Evolutionary conservation across 2,113 vertebrate species (phyloP).

Genomic region (Xiphophorus couchianus): DNA sequence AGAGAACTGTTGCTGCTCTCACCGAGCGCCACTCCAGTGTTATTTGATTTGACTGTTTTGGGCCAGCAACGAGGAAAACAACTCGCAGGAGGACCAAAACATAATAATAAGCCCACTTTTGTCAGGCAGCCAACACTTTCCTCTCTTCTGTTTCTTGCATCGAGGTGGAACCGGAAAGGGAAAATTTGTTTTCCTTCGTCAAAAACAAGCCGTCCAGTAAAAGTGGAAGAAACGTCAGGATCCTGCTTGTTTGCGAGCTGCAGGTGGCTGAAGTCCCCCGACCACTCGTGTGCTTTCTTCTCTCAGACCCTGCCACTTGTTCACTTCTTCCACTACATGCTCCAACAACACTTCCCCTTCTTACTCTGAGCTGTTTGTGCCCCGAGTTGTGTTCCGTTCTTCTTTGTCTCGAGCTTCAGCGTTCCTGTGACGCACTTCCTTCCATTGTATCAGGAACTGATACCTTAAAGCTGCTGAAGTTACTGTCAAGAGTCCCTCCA

Average conservation of each 20-base stretch:
- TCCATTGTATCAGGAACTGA: conserved; percentile 81
- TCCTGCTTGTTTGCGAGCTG: conserved; percentile 57
- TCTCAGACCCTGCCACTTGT: conserved; percentile 65
- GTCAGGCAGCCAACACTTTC: conserved; percentile 62
- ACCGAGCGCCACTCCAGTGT: conserved; percentile 39
- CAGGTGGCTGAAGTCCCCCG: conserved; percentile 72
- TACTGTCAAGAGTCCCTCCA: conserved; percentile 50
- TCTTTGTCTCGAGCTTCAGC: conserved; percentile 69
- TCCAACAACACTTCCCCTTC: conserved; percentile 66
- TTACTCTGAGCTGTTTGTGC: conserved; percentile 59
- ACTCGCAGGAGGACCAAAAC: conserved; percentile 40
- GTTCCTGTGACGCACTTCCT: conserved; percentile 81
- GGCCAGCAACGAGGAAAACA: conserved; percentile 50
- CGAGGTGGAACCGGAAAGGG: neutral
- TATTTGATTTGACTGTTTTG: conserved; percentile 52
- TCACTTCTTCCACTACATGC: conserved; percentile 76
- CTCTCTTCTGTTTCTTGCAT: conserved; percentile 45
- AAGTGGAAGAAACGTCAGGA: conserved; percentile 49
- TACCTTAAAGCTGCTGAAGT: conserved; percentile 56
- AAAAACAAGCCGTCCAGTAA: conserved; percentile 61
- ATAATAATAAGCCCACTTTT: conserved; percentile 36
- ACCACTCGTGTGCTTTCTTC: conserved; percentile 51
- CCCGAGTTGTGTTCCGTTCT: conserved; percentile 72
- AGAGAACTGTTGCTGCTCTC: conserved; percentile 41
- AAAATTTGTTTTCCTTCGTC: conserved; percentile 50